A percentile compares a stretch with the other conserved stretches of the same genome.
phyloP scores from a whole-genome alignment of 2,113 vertebrate species.

The Heterotilapia buettikoferi region DNA sequence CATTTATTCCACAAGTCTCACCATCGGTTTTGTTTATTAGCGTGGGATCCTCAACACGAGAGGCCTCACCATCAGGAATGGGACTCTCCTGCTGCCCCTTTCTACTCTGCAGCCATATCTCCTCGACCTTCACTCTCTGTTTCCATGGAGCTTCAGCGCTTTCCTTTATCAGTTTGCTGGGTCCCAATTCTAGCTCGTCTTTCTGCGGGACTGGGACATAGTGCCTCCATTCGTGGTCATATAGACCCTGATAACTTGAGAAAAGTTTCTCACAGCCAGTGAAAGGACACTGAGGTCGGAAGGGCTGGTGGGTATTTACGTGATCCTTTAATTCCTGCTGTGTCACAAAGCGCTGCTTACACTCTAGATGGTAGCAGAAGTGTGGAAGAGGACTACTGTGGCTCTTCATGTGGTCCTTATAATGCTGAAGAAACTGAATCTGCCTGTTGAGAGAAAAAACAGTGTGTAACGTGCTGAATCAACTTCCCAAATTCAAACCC shows the following conservation, averaged over 20 bases:
- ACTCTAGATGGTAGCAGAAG: slow-evolving; percentile 88
- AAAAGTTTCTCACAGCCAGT: slow-evolving; percentile 82
- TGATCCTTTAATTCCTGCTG: slow-evolving; percentile 82
- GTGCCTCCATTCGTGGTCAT: slow-evolving; percentile 89
- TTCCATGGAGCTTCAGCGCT: slow-evolving; percentile 65
- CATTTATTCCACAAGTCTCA: not conserved
- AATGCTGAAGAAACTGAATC: slow-evolving; percentile 77
- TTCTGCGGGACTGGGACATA: slow-evolving; percentile 67
- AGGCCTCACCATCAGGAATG: not conserved
- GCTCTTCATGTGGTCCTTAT: slow-evolving; percentile 87
- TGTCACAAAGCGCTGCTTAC: slow-evolving; percentile 81
- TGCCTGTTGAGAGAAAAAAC: slow-evolving; percentile 28
- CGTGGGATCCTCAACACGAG: not conserved
- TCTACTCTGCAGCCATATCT: slow-evolving; percentile 55
- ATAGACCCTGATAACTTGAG: slow-evolving; percentile 75
- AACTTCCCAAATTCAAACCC: not conserved
- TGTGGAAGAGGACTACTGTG: slow-evolving; percentile 82
- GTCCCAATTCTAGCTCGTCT: slow-evolving; percentile 10
- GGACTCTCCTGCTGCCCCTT: slow-evolving; percentile 11
- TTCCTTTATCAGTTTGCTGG: not conserved
- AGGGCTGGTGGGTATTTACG: slow-evolving; percentile 68
- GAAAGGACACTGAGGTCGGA: slow-evolving; percentile 78
- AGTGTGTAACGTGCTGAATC: not conserved
- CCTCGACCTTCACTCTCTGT: slow-evolving; percentile 69
- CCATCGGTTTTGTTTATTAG: not conserved